Base-by-base conservation (phyloP, 2,888 invertebrate genomes). In the Cabera pusaria region DNA sequence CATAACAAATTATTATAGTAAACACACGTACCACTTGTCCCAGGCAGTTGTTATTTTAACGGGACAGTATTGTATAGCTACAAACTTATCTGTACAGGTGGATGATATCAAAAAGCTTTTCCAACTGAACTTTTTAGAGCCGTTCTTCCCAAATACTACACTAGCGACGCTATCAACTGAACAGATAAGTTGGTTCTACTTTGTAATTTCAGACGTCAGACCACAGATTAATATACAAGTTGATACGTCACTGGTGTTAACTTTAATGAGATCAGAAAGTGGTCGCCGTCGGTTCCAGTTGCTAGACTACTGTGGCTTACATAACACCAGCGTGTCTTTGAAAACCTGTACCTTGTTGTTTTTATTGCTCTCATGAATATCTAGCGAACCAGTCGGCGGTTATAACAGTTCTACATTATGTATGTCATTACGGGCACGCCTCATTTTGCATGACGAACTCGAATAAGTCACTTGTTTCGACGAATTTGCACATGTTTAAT, bases 181-280 rank as follows among this genome's bases (percentile, higher is more conserved):
- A n/a, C n/a, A n/a, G n/a, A n/a, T n/a, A n/a, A n/a, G n/a, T n/a
- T n/a, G n/a, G n/a, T n/a, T n/a, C n/a, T n/a, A n/a, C n/a, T n/a
- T n/a, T n/a, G n/a, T n/a, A n/a, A n/a, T n/a, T n/a, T n/a, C n/a
- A n/a, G n/a, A n/a, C n/a, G n/a, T n/a, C n/a, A n/a, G n/a, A n/a
- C n/a, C n/a, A n/a, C n/a, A n/a, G n/a, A n/a, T n/a, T n/a, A n/a
- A n/a, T n/a, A n/a, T n/a, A n/a, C n/a, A n/a, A n/a, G n/a, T n/a
- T n/a, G n/a, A n/a, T n/a, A n/a, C n/a, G n/a, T n/a, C n/a, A n/a
- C 56, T 62, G 57, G 54, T 60, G 64, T 61, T 71, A 41, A 43
- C 64, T 62, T 69, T 72, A 76, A 77, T 72, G 66, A 73, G 64
- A 69, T 70, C 66, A 61, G 63, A 70, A 69, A 72, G 69, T 63